These are phyloP conservation scores for Volucella bombylans DNA, from an alignment of 2,888 invertebrate species.

Conservation along the genomic window DNA sequence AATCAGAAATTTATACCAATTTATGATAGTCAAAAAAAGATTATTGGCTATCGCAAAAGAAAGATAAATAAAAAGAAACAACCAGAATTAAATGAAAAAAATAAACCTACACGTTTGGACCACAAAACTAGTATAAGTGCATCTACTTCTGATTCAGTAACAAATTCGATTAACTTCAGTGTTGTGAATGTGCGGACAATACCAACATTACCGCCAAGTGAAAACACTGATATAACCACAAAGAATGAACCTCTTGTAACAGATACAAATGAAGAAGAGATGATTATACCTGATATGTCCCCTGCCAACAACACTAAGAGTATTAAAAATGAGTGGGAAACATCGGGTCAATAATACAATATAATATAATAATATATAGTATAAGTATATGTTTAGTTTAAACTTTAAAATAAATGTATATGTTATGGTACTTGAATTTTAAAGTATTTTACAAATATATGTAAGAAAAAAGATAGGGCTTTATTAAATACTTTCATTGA, in stretches of 20 bases:
- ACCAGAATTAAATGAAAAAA: neutral
- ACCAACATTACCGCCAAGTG: neutral
- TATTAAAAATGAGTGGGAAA: constrained; percentile 46
- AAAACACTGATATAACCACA: constrained; percentile 2
- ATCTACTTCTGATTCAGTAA: neutral
- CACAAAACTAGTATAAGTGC: neutral
- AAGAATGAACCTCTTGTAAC: constrained; percentile 43
- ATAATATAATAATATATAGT: neutral
- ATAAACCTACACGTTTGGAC: neutral
- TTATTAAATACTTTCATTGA: too few relatives aligned
- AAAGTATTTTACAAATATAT: too few relatives aligned
- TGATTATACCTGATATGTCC: constrained; percentile 53
- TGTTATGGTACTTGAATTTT: neutral
- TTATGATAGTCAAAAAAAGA: constrained; percentile 64
- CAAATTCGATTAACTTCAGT: neutral
- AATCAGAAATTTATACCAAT: constrained; percentile 63
- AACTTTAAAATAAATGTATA: neutral
- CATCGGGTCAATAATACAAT: neutral
- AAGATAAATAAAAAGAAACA: constrained; percentile 26
- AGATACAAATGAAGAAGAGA: constrained; percentile 37
- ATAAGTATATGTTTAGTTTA: neutral
- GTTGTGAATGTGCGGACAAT: neutral
- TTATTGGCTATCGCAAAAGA: constrained; percentile 65
- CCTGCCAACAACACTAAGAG: constrained; percentile 5
- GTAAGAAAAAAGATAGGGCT: too few relatives aligned